Percentiles rank a stretch among this genome's conserved stretches.
Conservation (phyloP, 2,888 invertebrate genomes). For the Eulithis testata region DNA sequence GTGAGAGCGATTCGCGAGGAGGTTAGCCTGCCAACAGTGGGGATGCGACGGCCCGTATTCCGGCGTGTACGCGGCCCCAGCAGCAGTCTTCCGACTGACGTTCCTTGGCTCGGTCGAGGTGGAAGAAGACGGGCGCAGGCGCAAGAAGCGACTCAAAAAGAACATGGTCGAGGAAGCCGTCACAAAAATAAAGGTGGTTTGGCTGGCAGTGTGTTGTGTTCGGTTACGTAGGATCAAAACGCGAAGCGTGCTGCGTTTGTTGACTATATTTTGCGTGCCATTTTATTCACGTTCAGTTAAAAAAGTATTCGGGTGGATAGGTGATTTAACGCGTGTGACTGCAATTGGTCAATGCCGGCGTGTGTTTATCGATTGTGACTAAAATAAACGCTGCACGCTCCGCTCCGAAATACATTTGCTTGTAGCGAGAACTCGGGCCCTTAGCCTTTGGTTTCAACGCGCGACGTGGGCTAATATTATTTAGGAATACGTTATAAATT, state of each 20-base stretch:
- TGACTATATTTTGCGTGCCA: not conserved
- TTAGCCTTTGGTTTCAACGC: not conserved
- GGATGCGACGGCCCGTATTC: conserved; percentile 78
- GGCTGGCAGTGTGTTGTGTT: conserved; percentile 52
- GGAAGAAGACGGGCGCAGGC: conserved; percentile 90
- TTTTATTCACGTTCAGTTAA: too few relatives aligned
- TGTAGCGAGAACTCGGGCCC: not conserved
- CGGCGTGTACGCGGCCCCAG: conserved; percentile 84
- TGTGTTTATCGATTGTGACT: not conserved
- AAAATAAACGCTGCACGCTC: not conserved
- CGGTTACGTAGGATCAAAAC: not conserved
- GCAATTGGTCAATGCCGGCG: too few relatives aligned
- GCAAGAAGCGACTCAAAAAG: conserved; percentile 92
- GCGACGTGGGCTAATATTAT: not conserved
- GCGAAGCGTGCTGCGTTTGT: not conserved
- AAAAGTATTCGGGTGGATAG: too few relatives aligned
- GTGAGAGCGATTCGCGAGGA: conserved; percentile 44
- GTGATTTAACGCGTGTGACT: too few relatives aligned
- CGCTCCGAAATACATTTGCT: not conserved
- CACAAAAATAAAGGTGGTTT: conserved; percentile 92
- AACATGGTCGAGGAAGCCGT: conserved; percentile 95
- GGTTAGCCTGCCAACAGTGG: conserved; percentile 65
- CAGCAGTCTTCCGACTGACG: conserved; percentile 91
- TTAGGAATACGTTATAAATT: not conserved
- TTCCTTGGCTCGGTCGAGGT: conserved; percentile 94